phyloP scores from a whole-genome alignment of 2,113 vertebrate species.

The Podarcis muralis region DNA sequence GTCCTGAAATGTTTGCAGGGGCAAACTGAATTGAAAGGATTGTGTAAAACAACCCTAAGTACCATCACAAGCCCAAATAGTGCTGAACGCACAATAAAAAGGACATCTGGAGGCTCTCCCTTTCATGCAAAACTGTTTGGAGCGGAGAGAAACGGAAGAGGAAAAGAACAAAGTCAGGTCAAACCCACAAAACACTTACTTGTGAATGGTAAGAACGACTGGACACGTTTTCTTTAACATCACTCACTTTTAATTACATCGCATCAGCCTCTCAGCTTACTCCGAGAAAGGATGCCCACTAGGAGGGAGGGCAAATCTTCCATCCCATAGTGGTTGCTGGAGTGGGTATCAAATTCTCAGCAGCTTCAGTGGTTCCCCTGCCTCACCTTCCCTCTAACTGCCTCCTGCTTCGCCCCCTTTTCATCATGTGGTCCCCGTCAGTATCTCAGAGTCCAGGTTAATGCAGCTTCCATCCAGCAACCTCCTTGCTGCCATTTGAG shows the following conservation, averaged over 20 bases:
- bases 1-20: no score
- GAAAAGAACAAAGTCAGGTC: background rate
- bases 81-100: no score
- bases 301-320: conserved; percentile 19
- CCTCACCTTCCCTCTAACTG: conserved; percentile 6
- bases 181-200: background rate
- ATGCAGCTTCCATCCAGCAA: fast-evolving
- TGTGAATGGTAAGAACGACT: background rate
- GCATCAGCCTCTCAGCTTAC: background rate
- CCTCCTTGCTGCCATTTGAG: conserved; percentile 25
- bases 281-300: conserved; percentile 46
- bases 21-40: no score
- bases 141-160: no score
- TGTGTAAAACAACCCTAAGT: no score
- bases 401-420: background rate
- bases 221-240: conserved; percentile 1
- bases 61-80: no score
- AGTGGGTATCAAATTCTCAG: conserved; percentile 55
- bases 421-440: fast-evolving
- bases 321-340: background rate
- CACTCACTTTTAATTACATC: conserved; percentile 60
- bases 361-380: conserved; percentile 64
- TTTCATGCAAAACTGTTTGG: no score
- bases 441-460: background rate
- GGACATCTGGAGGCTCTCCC: no score